Conservation (phyloP, 1,140 invertebrate genomes). For the Brachionus manjavacas region DNA sequence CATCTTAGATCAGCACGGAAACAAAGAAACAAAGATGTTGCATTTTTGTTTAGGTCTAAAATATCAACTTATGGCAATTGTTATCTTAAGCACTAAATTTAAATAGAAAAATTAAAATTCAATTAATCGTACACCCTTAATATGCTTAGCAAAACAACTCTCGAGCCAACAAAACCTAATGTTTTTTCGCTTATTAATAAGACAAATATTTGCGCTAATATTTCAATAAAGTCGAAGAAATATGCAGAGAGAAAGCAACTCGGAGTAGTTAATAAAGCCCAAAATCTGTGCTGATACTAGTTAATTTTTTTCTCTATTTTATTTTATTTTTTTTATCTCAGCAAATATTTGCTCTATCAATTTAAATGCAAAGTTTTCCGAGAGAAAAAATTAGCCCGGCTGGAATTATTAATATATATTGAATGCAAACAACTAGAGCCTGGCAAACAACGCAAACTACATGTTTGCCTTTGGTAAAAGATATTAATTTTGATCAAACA, state of each 20-base stretch:
- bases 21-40: neutral
- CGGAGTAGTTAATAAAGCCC: neutral
- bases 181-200: conserved; percentile 34
- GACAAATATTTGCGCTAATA: conserved; percentile 23
- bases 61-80: neutral
- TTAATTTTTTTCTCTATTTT: neutral
- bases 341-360: conserved; percentile 27
- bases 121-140: conserved; percentile 34
- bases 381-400: neutral
- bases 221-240: neutral
- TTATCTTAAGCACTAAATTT: conserved; percentile 25
- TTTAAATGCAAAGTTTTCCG: neutral
- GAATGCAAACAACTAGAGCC: conserved; percentile 4
- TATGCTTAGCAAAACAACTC: neutral
- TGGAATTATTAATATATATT: conserved; percentile 36
- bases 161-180: neutral
- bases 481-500: conserved; percentile 21
- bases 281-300: conserved; percentile 34
- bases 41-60: neutral
- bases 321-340: conserved; percentile 18
- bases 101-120: conserved; percentile 33
- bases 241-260: neutral
- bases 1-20: neutral
- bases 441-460: neutral
- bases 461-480: conserved; percentile 29